Base-by-base conservation (phyloP, 2,113 vertebrate species). In the Elgaria multicarinata region DNA sequence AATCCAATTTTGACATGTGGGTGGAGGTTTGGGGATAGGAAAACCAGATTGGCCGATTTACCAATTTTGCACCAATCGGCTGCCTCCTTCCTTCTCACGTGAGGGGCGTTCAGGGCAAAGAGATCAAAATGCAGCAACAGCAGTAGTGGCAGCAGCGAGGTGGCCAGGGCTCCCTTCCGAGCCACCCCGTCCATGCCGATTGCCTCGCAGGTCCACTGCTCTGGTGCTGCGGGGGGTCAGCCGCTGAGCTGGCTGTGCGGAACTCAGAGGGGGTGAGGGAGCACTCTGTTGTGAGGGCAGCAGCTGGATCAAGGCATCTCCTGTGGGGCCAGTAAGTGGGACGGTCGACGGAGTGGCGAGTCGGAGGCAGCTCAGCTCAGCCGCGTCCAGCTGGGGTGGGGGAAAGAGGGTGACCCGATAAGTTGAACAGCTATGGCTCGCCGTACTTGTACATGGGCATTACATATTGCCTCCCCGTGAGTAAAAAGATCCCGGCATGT, bases 241-340 rank as follows among this genome's bases (percentile, higher is more conserved):
- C 75, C 7, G 33, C 71, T 5, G 71, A n/a, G 71, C 71, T n/a
- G 90, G 89, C 83, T 55, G 89, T 79, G 87, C 82, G 67, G 91
- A 67, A 85, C 87, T 92, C 87, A 83, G 83, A 89, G 64, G 85
- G 83, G 88, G 44, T 44, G 76, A 24, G 9, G n/a, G n/a, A n/a
- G n/a, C n/a, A n/a, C n/a, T n/a, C n/a, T 97, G 94, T 97, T 97
- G 39, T n/a, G 97, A 97, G 95, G 96, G 97, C 92, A 96, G 95
- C 64, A 95, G 46, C 90, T 66, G 31, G 89, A 76, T 55, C 94
- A 92, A 20, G 95, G 67, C 94, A 64, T 78, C 93, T 79, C 94
- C 87, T 79, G 39, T 14, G 90, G 88, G 26, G 75, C 24, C 31
- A 10, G 62, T 36, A n/a, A n/a, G 83, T 77, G 44, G 42, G 44